Evolutionary conservation across 2,797 vertebrate species (phyloP), one percentile per base, ranked within the genome.

Genomic region (Sebastes iracundus): DNA sequence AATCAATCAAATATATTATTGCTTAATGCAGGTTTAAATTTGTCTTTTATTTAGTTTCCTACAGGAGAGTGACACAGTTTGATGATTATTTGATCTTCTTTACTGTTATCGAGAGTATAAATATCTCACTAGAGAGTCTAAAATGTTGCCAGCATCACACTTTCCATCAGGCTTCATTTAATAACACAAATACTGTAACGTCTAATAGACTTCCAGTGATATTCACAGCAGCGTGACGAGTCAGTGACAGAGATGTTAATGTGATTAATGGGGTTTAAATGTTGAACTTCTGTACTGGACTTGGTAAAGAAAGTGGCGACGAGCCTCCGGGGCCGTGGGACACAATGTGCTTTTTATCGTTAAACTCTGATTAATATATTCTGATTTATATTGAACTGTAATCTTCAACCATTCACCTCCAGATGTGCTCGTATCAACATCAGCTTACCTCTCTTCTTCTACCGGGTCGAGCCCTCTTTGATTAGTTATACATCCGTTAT

Each of bases 301-400:
- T 76, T 70, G 28, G 58, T 70, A 49, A 82, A 74, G 75, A 73
- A 75, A 69, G 63, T 58, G 16, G 38, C 4, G 8, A 46, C 3
- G 4, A 55, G 32, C 59, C 56, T 72, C 65, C 72, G 56, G 55
- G 16, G 67, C 49, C 16, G 55, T 32, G 61, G n/a, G n/a, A 80
- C 72, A 71, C 79, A 1, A 75, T 91, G 90, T 91, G 90, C 88
- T 92, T 86, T 65, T 66, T 25, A 32, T 14, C 18, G 20, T 70
- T 49, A 23, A 14, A 70, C 18, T 83, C 56, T 82, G 62, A 80
- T 89, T 64, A 69, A 80, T 49, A 68, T 61, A 68, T 18, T 49
- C 42, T 20, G 33, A 79, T 59, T 75, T 35, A 69, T 64, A 67
- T 38, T 35, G 9, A 38, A 80, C 35, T 63, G 28, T 73, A 18